Percentiles rank a stretch among this genome's conserved stretches.
Evolutionary conservation across 2,888 invertebrate genomes (phyloP).

Genomic region (Dermolepida albohirtum): DNA sequence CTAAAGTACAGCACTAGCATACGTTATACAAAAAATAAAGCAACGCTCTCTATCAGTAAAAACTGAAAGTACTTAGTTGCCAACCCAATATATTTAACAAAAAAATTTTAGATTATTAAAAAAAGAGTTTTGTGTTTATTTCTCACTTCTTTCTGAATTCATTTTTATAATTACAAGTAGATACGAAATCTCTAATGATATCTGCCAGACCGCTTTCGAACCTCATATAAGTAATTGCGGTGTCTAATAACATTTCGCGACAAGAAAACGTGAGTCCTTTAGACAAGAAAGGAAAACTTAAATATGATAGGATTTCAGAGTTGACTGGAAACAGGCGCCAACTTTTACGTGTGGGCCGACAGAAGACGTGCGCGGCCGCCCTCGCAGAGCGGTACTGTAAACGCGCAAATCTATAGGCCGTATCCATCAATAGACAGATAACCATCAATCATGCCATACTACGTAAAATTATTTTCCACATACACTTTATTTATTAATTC

Average conservation of each 20-base stretch:
- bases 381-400: conserved; percentile 49
- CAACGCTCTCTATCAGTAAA: no score
- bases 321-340: conserved; percentile 49
- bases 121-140: no score
- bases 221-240: conserved; percentile 25
- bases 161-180: no score
- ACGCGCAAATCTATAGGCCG: conserved; percentile 48
- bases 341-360: conserved; percentile 47
- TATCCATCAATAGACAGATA: conserved; percentile 42
- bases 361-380: conserved; percentile 49
- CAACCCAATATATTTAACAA: no score
- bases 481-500: conserved; percentile 31
- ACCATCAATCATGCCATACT: conserved; percentile 37
- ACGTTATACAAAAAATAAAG: no score
- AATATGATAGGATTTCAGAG: conserved; percentile 40
- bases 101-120: no score
- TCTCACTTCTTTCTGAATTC: no score
- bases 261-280: conserved; percentile 21
- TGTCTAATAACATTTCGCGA: conserved; percentile 24
- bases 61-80: no score
- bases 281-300: conserved; percentile 26
- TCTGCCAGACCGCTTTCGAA: conserved; percentile 21
- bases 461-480: conserved; percentile 18
- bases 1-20: no score
- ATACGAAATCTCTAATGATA: no score